Evolutionary conservation across 2,113 vertebrate genomes (phyloP).

Genomic region (Laterallus jamaicensis): DNA sequence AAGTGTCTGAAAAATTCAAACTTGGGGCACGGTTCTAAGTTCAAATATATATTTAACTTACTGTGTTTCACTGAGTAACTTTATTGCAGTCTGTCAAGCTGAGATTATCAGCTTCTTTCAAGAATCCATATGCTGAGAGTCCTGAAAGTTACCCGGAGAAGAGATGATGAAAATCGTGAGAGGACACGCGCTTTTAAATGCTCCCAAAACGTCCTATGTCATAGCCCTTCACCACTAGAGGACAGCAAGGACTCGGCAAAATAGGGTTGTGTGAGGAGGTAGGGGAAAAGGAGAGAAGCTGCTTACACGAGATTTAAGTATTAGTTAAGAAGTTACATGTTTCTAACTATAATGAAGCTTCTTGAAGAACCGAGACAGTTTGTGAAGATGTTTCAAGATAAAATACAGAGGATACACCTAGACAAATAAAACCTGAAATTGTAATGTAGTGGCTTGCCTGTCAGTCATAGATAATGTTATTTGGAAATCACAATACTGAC

Average conservation of each 20-base stretch:
- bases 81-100: background rate
- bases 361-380: background rate
- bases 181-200: background rate
- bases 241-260: constrained; percentile 61
- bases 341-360: background rate
- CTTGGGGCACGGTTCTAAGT: background rate
- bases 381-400: background rate
- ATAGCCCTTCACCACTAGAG: constrained; percentile 52
- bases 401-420: background rate
- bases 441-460: background rate
- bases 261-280: background rate
- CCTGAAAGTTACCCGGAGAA: background rate
- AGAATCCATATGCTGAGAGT: background rate
- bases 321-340: background rate
- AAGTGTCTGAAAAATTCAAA: background rate
- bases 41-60: background rate
- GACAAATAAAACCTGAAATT: background rate
- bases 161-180: background rate
- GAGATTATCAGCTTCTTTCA: background rate
- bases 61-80: background rate
- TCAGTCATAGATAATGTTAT: background rate
- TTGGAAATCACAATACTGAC: background rate
- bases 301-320: background rate
- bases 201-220: background rate
- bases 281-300: background rate